Percentiles rank a stretch among this genome's conserved stretches.
phyloP scores from a whole-genome alignment of 2,888 invertebrate genomes.

The Zaprionus obscuricornis region DNA sequence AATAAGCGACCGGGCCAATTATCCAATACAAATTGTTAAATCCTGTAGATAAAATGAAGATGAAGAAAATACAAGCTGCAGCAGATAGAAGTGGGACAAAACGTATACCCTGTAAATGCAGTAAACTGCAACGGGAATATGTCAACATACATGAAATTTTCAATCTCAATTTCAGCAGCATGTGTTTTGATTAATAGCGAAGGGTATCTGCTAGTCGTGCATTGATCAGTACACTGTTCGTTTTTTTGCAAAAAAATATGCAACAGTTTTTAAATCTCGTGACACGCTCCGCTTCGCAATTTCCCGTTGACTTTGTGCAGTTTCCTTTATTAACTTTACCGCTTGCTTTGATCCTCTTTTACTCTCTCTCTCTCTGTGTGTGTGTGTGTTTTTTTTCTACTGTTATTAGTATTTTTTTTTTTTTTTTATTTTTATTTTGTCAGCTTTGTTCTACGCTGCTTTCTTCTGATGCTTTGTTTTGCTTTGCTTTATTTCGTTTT shows the following conservation, averaged over 20 bases:
- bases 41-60: slow-evolving; percentile 6
- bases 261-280: slow-evolving; percentile 45
- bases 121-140: too few species aligned
- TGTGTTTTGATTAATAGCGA: too few species aligned
- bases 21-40: slow-evolving; percentile 36
- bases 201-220: too few species aligned
- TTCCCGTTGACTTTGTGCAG: slow-evolving; percentile 33
- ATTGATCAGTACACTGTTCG: too few species aligned
- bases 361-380: slow-evolving; percentile 1
- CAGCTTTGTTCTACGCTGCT: background rate
- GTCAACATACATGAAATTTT: too few species aligned
- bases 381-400: background rate
- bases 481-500: background rate
- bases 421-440: background rate
- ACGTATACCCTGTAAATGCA: too few species aligned
- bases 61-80: too few species aligned
- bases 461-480: background rate
- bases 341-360: slow-evolving; percentile 29
- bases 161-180: too few species aligned
- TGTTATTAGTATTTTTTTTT: background rate
- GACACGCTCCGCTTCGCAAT: slow-evolving; percentile 34
- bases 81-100: too few species aligned
- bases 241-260: slow-evolving; percentile 26
- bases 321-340: slow-evolving; percentile 38
- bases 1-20: slow-evolving; percentile 36